A percentile compares a stretch with the other conserved stretches of the same genome.
phyloP scores from a whole-genome alignment of 2,797 vertebrate genomes.

The Oreochromis grahami region DNA sequence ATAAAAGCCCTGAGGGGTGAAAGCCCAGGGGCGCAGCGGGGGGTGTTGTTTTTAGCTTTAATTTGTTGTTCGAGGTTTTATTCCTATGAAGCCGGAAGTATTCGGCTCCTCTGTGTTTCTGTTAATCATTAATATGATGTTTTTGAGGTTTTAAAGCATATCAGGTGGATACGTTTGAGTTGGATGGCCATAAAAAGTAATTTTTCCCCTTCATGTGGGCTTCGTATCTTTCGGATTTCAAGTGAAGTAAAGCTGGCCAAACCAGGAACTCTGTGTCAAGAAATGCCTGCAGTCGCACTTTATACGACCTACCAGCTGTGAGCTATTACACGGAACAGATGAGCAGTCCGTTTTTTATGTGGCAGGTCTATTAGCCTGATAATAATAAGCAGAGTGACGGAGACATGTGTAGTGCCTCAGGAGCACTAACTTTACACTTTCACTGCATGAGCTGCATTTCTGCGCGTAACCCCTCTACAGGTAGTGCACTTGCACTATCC shows the following conservation, averaged over 20 bases:
- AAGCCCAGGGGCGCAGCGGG: background rate
- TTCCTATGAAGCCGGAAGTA: constrained; percentile 16
- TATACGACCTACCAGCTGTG: background rate
- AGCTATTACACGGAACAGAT: background rate
- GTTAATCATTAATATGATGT: constrained; percentile 34
- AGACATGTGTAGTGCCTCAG: background rate
- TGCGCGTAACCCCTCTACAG: background rate
- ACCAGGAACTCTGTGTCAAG: background rate
- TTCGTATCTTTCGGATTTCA: background rate
- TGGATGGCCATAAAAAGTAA: background rate
- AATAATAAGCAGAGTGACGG: background rate
- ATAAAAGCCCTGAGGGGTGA: background rate
- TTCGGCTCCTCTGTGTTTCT: fast-evolving
- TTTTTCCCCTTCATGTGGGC: background rate
- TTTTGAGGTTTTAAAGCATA: background rate
- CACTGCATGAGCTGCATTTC: background rate
- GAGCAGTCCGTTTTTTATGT: background rate
- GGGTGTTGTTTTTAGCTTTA: background rate
- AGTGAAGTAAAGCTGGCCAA: background rate
- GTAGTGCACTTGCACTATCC: background rate
- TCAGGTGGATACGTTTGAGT: background rate
- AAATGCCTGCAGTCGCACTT: background rate
- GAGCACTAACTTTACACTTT: background rate
- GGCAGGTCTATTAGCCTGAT: background rate
- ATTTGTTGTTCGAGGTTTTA: background rate